A percentile compares a stretch with the other conserved stretches of the same genome.
Conservation (phyloP, 2,797 vertebrate species). For the Erithacus rubecula region DNA sequence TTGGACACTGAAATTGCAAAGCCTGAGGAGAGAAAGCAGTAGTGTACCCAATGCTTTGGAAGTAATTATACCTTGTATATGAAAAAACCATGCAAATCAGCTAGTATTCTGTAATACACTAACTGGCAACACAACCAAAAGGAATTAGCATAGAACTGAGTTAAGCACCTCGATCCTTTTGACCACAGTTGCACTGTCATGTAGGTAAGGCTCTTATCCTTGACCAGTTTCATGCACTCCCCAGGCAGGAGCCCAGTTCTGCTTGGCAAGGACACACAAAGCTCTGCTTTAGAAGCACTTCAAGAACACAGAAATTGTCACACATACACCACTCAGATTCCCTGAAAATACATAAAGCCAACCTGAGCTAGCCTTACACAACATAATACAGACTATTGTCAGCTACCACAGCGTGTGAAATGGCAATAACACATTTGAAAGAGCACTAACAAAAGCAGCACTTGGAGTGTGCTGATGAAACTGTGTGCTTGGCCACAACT, state of each 20-base stretch:
- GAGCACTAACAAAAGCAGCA: neutral
- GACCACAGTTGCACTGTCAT: neutral
- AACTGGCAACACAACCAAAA: neutral
- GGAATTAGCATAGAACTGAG: neutral
- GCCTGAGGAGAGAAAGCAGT: neutral
- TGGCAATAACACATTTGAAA: neutral
- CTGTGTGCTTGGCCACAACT: neutral
- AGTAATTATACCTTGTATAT: neutral
- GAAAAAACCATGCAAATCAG: neutral
- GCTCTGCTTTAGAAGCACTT: neutral
- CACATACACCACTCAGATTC: neutral
- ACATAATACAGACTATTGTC: neutral
- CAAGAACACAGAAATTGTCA: neutral
- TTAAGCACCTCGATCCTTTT: neutral
- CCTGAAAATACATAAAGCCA: neutral
- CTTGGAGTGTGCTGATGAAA: neutral
- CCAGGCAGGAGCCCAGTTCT: neutral
- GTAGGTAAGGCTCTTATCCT: neutral
- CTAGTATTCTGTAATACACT: neutral
- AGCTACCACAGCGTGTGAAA: neutral
- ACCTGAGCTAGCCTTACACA: neutral
- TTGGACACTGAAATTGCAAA: neutral
- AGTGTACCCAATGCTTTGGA: neutral
- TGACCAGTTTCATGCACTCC: neutral
- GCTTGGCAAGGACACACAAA: neutral